Percentiles rank a stretch among this genome's conserved stretches.
Conservation (phyloP, 92 coral and sea anemone species). For the Paragorgia papillata region DNA sequence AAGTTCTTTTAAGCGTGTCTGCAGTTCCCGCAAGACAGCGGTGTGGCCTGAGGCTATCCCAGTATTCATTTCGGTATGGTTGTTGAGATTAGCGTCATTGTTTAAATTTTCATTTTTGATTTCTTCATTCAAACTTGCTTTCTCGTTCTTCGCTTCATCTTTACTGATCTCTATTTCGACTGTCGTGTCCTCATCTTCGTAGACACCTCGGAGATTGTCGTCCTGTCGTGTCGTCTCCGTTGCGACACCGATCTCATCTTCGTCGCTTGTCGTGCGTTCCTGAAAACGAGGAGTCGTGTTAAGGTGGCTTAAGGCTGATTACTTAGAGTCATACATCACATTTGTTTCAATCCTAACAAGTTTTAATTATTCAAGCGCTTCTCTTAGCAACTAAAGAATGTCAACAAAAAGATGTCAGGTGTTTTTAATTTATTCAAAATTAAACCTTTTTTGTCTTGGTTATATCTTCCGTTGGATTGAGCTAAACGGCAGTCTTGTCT, state of each 20-base stretch:
- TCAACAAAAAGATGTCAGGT: neutral
- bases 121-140: neutral
- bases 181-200: neutral
- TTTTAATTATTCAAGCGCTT: conserved; percentile 4
- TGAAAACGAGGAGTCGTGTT: neutral
- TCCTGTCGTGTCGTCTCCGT: neutral
- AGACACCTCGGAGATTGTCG: neutral
- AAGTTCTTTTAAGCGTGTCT: neutral
- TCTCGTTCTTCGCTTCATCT: neutral
- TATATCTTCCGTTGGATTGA: neutral
- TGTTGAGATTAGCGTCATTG: neutral
- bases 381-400: conserved; percentile 1
- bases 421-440: neutral
- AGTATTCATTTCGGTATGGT: neutral
- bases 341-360: neutral
- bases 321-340: neutral
- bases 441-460: neutral
- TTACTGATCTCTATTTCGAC: neutral
- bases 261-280: neutral
- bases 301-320: neutral
- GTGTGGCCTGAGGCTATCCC: neutral
- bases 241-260: neutral
- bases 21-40: neutral
- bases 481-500: too few species aligned
- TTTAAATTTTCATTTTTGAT: neutral